Base-by-base conservation (phyloP, 2,797 vertebrate genomes). In the Potorous gilbertii region DNA sequence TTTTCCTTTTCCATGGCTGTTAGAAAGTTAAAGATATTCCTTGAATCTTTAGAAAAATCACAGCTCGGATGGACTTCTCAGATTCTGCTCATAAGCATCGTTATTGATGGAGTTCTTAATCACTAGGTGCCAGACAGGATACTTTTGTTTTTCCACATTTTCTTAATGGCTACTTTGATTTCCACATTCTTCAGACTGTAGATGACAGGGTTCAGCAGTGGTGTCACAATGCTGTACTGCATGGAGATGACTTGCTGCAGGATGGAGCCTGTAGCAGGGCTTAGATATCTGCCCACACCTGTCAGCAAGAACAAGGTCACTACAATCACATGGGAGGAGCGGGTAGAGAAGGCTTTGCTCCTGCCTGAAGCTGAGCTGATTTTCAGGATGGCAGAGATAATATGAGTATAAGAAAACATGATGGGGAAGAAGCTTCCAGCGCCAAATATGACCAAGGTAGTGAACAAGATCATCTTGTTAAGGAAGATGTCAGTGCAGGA, bases 151-250 rank as follows among this genome's bases (percentile, higher is more conserved):
- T 14, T 31, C 59, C 31, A 62, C 12, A 62, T 14, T 62, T 62
- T 62, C 55, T 28, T 95, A 13, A 97, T 92, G 94, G 96, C 95
- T 54, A 56, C 92, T 57, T 95, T 96, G 13, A 95, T 95, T 5
- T 97, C 95, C 9, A 91, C 57, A 55, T 97, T 96, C 90, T 94
- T 97, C 92, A 97, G 66, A n/a, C 95, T 97, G 52, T 97, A 98
- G 81, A 97, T 97, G 54, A 97, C 55, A 0, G 97, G 97, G 93
- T 97, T 97, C 81, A 98, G 87, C 16, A 97, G 9, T 0, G 97
- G 97, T 0, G 95, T 97, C 93, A 97, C 93, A 57, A 97, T 93
- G 24, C 96, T 96, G 91, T 98, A 98, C 59, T 97, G 96, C 91
- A 97, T 0, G 3, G 97, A 96, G 0, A 98, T 40, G 31, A 97